These are phyloP conservation scores for Chrysaora quinquecirrha DNA, from an alignment of 30 jellyfish, hydroid and myxozoan species.

Conservation along the genomic window DNA sequence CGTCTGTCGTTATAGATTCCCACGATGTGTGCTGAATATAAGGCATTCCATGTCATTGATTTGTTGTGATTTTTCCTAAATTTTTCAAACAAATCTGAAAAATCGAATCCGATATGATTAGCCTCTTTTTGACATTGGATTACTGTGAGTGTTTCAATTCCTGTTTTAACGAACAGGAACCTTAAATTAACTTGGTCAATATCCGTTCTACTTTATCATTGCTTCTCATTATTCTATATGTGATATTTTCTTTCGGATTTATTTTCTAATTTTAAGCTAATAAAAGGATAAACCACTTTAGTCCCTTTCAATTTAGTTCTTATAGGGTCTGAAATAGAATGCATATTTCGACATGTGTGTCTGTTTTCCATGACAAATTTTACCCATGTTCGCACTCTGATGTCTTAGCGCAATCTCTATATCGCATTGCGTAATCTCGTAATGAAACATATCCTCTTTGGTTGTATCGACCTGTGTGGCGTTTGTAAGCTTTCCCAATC, in stretches of 20 bases:
- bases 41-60: not conserved
- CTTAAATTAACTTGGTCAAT: not conserved
- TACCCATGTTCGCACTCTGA: no score
- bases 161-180: conserved; percentile 1
- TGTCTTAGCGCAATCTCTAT: no score
- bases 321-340: not conserved
- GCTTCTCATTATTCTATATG: not conserved
- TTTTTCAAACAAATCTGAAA: not conserved
- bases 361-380: no score
- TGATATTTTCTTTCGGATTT: conserved; percentile 6
- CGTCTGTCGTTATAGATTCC: not conserved
- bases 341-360: not conserved
- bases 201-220: not conserved
- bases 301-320: not conserved
- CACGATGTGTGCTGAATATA: not conserved
- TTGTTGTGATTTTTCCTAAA: not conserved
- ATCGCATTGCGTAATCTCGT: no score
- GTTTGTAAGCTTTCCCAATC: not conserved
- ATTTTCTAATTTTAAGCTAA: not conserved
- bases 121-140: not conserved
- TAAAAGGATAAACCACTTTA: not conserved
- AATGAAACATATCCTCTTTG: no score
- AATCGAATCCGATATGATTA: not conserved
- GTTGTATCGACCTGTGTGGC: no score
- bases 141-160: not conserved